A percentile compares a stretch with the other conserved stretches of the same genome.
These are phyloP conservation scores for Halictus rubicundus DNA, from an alignment of 1,140 invertebrate genomes.

Conservation along the genomic window DNA sequence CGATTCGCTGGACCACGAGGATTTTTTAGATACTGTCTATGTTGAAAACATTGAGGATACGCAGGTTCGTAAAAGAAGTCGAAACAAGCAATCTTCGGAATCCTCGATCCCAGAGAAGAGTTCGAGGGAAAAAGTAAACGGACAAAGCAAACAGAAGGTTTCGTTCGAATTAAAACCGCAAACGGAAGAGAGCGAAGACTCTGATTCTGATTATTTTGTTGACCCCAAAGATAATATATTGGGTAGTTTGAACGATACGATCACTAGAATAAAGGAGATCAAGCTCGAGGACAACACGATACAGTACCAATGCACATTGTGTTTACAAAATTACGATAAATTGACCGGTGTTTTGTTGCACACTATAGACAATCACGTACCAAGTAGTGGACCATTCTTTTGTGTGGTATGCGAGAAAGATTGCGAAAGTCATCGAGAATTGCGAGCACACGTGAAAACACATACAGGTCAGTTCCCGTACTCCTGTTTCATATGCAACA, in stretches of 20 bases:
- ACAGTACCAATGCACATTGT: conserved; percentile 77
- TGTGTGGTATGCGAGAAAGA: conserved; percentile 79
- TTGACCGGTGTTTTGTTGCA: conserved; percentile 69
- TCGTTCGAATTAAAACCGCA: conserved; percentile 21
- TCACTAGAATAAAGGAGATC: conserved; percentile 76
- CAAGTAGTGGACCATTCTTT: conserved; percentile 74
- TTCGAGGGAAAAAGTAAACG: conserved; percentile 4
- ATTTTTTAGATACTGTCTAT: not conserved
- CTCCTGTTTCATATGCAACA: conserved; percentile 82
- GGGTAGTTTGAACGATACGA: conserved; percentile 75
- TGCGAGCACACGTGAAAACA: conserved; percentile 73
- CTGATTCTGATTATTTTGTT: conserved; percentile 58
- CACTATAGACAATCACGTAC: conserved; percentile 75
- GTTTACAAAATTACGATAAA: conserved; percentile 72
- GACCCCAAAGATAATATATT: conserved; percentile 66
- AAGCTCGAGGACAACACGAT: conserved; percentile 60
- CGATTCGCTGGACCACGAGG: not conserved
- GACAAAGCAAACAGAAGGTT: not conserved
- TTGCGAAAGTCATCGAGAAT: conserved; percentile 68
- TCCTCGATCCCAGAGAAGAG: not conserved
- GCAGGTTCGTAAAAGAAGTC: not conserved
- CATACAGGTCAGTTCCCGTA: conserved; percentile 84
- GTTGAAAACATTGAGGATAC: not conserved
- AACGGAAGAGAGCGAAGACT: conserved; percentile 43
- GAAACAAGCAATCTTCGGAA: not conserved